phyloP scores from a whole-genome alignment of 2,888 invertebrate species.

The Hipparchia sbordonii region DNA sequence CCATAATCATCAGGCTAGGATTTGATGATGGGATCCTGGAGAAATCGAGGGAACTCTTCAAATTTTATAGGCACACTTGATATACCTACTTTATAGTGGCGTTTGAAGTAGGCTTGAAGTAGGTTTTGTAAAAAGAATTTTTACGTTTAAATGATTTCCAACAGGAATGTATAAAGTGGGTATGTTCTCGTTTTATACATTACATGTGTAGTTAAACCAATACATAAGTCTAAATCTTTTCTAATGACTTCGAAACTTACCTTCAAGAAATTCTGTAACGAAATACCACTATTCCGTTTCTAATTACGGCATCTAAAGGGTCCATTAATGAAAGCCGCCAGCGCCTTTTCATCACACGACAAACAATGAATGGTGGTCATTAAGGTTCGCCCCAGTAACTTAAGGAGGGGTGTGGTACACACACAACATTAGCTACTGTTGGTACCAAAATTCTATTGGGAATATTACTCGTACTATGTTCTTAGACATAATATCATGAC shows the following conservation, averaged over 20 bases:
- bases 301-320: constrained; percentile 19
- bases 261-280: constrained; percentile 13
- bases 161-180: too few species aligned
- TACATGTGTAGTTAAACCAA: background rate
- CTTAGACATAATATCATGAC: too few species aligned
- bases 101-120: too few species aligned
- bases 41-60: too few species aligned
- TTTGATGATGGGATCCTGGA: too few species aligned
- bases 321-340: constrained; percentile 23
- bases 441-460: background rate
- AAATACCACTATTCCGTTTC: constrained; percentile 23
- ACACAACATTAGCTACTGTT: background rate
- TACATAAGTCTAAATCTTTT: background rate
- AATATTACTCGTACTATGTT: background rate
- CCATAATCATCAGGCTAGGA: too few species aligned
- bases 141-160: too few species aligned
- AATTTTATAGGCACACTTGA: too few species aligned
- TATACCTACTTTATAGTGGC: too few species aligned
- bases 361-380: constrained; percentile 25
- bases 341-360: constrained; percentile 24
- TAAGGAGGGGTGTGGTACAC: background rate
- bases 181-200: too few species aligned
- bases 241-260: background rate
- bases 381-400: constrained; percentile 12
- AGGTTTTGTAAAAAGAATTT: too few species aligned